Evolutionary conservation across 2,888 invertebrate genomes (phyloP).

Genomic region (Aporophyla lueneburgensis): DNA sequence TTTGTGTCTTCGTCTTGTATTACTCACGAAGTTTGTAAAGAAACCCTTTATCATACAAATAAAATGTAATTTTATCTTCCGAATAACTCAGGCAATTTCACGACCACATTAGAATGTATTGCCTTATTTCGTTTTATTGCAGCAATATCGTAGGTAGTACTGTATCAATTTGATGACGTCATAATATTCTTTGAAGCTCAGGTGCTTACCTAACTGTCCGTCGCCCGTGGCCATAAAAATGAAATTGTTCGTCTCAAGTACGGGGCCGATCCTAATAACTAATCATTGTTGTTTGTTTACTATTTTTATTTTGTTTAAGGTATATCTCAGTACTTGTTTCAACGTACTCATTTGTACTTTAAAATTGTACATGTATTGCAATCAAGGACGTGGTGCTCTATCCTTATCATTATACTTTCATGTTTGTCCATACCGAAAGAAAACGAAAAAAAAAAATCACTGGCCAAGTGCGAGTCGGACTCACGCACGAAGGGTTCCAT

Average conservation of each 20-base stretch:
- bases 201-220: not conserved
- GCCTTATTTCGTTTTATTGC: constrained; percentile 34
- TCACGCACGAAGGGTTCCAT: too few species aligned
- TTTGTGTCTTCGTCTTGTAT: not conserved
- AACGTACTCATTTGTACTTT: too few species aligned
- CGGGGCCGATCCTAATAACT: not conserved
- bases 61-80: not conserved
- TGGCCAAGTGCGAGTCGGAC: too few species aligned
- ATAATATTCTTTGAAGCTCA: constrained; percentile 3
- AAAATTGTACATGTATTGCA: too few species aligned
- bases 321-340: too few species aligned
- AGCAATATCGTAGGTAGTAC: not conserved
- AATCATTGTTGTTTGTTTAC: not conserved
- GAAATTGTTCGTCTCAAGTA: not conserved
- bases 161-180: constrained; percentile 13
- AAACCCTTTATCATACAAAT: not conserved
- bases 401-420: too few species aligned
- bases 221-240: constrained; percentile 9
- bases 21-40: not conserved
- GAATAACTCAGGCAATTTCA: constrained; percentile 12
- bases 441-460: too few species aligned
- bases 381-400: too few species aligned
- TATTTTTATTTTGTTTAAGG: too few species aligned
- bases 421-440: too few species aligned
- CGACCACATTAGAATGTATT: constrained; percentile 21